Conservation (phyloP, 2,797 vertebrate species). For the Sciurus carolinensis region DNA sequence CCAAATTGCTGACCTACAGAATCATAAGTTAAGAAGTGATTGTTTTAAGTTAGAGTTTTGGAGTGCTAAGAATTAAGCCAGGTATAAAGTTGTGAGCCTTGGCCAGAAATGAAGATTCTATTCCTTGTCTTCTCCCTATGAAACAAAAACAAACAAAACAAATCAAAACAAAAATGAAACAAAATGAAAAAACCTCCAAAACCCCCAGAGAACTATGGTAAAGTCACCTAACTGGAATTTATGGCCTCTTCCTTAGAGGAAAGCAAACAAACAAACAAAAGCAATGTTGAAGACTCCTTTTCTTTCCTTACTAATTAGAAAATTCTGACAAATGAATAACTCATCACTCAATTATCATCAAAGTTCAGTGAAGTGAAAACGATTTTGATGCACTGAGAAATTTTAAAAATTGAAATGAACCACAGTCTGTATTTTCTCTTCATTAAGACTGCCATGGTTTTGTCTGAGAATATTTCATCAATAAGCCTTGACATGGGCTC, state of each 20-base stretch:
- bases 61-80: slow-evolving; percentile 47
- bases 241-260: slow-evolving; percentile 65
- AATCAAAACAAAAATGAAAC: not conserved
- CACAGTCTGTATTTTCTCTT: slow-evolving; percentile 45
- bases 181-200: too few relatives aligned
- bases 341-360: slow-evolving; percentile 66
- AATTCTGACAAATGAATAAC: slow-evolving; percentile 71
- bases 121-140: slow-evolving; percentile 24
- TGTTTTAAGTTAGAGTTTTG: slow-evolving; percentile 53
- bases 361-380: slow-evolving; percentile 71
- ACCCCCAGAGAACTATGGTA: not conserved
- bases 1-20: not conserved
- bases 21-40: not conserved
- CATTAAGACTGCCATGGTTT: not conserved
- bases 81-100: slow-evolving; percentile 2
- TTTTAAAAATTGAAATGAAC: slow-evolving; percentile 65
- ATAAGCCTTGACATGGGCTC: not conserved
- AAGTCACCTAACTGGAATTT: slow-evolving; percentile 43
- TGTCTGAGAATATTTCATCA: not conserved
- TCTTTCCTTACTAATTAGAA: slow-evolving; percentile 71
- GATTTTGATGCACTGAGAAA: slow-evolving; percentile 76
- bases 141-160: slow-evolving; percentile 30
- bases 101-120: slow-evolving; percentile 39
- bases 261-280: slow-evolving; percentile 27
- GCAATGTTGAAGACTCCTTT: slow-evolving; percentile 57